Percentiles rank a stretch among this genome's conserved stretches.
Evolutionary conservation across 1,140 invertebrate genomes (phyloP).

Genomic region (Drosophila sulfurigaster): DNA sequence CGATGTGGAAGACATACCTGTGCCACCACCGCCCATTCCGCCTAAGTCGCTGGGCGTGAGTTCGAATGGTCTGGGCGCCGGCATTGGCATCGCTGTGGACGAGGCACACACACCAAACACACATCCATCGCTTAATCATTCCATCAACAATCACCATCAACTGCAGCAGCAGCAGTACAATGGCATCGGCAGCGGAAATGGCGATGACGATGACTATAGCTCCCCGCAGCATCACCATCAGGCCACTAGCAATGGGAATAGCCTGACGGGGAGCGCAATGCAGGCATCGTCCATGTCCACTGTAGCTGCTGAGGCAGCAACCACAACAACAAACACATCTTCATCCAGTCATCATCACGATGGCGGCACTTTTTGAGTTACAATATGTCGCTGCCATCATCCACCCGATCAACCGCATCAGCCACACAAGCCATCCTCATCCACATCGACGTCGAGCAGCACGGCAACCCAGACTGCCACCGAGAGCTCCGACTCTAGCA

Average conservation of each 20-base stretch:
- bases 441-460: slow-evolving; percentile 67
- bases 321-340: slow-evolving; percentile 40
- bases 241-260: slow-evolving; percentile 46
- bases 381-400: slow-evolving; percentile 85
- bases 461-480: slow-evolving; percentile 54
- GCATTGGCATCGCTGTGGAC: slow-evolving; percentile 22
- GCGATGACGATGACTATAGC: slow-evolving; percentile 55
- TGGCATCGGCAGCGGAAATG: slow-evolving; percentile 26
- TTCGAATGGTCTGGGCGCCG: slow-evolving; percentile 46
- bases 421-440: slow-evolving; percentile 81
- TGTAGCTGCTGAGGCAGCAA: slow-evolving; percentile 51
- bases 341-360: slow-evolving; percentile 71
- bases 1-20: slow-evolving; percentile 79
- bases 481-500: slow-evolving; percentile 61
- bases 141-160: slow-evolving; percentile 65
- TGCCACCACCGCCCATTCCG: slow-evolving; percentile 79
- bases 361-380: slow-evolving; percentile 85
- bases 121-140: slow-evolving; percentile 66
- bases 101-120: slow-evolving; percentile 67
- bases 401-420: slow-evolving; percentile 77
- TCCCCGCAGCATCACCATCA: slow-evolving; percentile 52
- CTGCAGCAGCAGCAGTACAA: slow-evolving; percentile 55
- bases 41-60: slow-evolving; percentile 75
- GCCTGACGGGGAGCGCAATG: slow-evolving; percentile 7
- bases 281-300: slow-evolving; percentile 15